Base-by-base conservation (phyloP, 2,113 vertebrate species). In the Etia nguti region DNA sequence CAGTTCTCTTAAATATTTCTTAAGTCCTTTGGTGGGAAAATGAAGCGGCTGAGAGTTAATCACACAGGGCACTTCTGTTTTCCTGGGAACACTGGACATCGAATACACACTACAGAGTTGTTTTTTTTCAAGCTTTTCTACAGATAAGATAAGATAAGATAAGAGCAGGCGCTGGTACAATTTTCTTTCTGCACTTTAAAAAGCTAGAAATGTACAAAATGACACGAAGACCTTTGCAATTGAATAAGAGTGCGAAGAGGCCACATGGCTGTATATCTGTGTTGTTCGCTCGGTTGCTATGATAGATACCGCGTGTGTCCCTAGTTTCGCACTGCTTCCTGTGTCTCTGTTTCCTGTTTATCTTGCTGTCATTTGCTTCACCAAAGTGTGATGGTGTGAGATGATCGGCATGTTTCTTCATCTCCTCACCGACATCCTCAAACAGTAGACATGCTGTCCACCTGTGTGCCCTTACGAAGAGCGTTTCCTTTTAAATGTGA, bases 261-360 rank as follows among this genome's bases (percentile, higher is more conserved):
- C 50, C 43, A 31, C 48, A 48, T 70, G 59, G 54, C 29, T 34
- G 22, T 56, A 55, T 87, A 41, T 41, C 31, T 90, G 83, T 80
- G 79, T 85, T 92, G 75, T 36, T 91, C 82, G 85, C 92, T 93
- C 90, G 88, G 89, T 90, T 92, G 94, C 92, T 92, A 89, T 92
- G 87, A 92, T 89, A 87, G 90, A 93, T 91, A 92, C 91, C 81
- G 84, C 92, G 90, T 86, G 92, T 88, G 92, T 96, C 95, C 95
- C 93, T 94, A 93, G 92, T 95, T 95, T 96, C 95, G 90, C 95
- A 93, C 91, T 52, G 93, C 84, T 96, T 97, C 96, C 96, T 96
- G 96, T 96, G 91, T 95, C 95, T 95, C 94, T 96, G 96, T 96
- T 97, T 97, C 96, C 96, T 97, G 96, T 97, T 97, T 96, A 96